Percentiles rank a stretch among this genome's conserved stretches.
Conservation (phyloP, 1,140 invertebrate genomes). For the Bombus huntii region DNA sequence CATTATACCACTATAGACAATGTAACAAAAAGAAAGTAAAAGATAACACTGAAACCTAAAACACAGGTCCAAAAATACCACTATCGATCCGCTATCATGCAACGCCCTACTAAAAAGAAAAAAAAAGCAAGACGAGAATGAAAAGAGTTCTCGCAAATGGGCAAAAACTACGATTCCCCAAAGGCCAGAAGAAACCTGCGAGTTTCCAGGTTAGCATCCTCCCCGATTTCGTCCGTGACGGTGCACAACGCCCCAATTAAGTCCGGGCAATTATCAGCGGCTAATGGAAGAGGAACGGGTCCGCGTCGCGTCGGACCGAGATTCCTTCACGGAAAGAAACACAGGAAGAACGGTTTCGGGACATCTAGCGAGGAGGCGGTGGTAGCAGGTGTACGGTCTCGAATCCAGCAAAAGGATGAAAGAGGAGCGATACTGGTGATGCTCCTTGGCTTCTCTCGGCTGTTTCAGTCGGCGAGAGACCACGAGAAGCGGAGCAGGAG, state of each 20-base stretch:
- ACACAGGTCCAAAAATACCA: not conserved
- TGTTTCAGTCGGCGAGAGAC: not conserved
- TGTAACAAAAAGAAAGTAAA: too few relatives aligned
- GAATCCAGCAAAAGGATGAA: slow-evolving; percentile 42
- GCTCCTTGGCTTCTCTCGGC: not conserved
- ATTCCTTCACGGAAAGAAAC: slow-evolving; percentile 46
- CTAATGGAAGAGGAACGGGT: slow-evolving; percentile 44
- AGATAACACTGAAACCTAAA: not conserved
- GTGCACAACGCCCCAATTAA: slow-evolving; percentile 39
- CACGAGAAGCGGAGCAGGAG: slow-evolving; percentile 34
- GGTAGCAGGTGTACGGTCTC: slow-evolving; percentile 52
- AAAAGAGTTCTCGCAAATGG: not conserved
- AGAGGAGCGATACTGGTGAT: not conserved
- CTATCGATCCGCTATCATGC: too few relatives aligned
- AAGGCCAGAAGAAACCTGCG: not conserved
- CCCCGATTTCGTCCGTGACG: slow-evolving; percentile 35
- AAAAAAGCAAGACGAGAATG: not conserved
- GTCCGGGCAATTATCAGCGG: slow-evolving; percentile 46
- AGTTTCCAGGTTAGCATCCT: slow-evolving; percentile 1
- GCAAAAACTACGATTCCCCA: not conserved
- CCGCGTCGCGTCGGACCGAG: slow-evolving; percentile 26
- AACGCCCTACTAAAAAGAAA: too few relatives aligned
- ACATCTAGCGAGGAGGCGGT: slow-evolving; percentile 29
- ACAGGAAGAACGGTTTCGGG: slow-evolving; percentile 42
- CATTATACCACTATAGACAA: too few relatives aligned